Evolutionary conservation across 2,797 vertebrate species (phyloP).

Genomic region (Sebastes steindachneri): DNA sequence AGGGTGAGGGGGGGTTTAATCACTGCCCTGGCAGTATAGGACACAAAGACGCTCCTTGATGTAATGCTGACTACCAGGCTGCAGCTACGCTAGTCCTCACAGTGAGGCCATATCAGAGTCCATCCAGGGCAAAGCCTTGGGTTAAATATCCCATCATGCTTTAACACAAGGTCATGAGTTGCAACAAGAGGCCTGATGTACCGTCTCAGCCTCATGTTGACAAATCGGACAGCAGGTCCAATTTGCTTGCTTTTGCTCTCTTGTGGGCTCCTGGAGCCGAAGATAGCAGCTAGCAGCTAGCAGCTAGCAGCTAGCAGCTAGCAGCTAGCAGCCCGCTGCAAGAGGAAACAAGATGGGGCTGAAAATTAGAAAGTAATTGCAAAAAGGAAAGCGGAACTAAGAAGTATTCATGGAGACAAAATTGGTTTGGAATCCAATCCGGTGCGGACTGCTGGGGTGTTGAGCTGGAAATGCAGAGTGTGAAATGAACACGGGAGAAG

Average conservation of each 20-base stretch:
- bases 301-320: not conserved
- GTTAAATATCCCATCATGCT: conserved; percentile 1
- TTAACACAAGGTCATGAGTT: not conserved
- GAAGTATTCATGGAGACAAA: conserved; percentile 43
- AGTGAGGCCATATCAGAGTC: not conserved
- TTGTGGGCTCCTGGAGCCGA: not conserved
- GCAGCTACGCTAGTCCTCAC: not conserved
- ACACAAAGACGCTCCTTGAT: conserved; percentile 2
- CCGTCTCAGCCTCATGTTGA: not conserved
- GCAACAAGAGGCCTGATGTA: conserved; percentile 3
- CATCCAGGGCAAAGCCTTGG: not conserved
- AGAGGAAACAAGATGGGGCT: conserved; percentile 11
- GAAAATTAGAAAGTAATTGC: conserved; percentile 52
- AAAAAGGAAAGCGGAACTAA: conserved; percentile 57
- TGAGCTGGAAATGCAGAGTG: conserved; percentile 33
- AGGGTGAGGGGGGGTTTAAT: not conserved
- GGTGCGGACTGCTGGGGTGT: conserved; percentile 7
- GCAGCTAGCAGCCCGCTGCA: not conserved
- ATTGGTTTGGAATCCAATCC: conserved; percentile 59
- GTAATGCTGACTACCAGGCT: not conserved
- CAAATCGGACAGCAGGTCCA: not conserved
- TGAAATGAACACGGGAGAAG: conserved; percentile 29
- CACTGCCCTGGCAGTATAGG: conserved; percentile 17
- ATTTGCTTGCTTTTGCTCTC: not conserved
- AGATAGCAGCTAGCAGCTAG: not conserved